These are phyloP conservation scores for Alca torda DNA, from an alignment of 2,797 vertebrate species.

Conservation along the genomic window DNA sequence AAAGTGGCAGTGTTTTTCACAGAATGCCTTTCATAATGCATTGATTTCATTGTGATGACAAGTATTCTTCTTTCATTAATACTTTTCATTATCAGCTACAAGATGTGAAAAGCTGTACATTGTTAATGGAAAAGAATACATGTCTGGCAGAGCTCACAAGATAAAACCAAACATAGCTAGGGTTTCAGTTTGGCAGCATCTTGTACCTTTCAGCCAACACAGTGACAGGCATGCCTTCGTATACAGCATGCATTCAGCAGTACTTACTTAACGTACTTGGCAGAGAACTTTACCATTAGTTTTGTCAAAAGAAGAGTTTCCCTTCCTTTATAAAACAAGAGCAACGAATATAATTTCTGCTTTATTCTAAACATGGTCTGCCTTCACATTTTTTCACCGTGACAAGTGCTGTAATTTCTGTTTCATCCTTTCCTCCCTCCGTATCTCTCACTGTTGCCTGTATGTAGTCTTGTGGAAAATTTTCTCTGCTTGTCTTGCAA, in stretches of 20 bases:
- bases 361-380: not conserved
- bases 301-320: not conserved
- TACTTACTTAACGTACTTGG: not conserved
- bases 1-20: not conserved
- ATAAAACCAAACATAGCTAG: not conserved
- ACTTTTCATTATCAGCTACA: not conserved
- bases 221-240: not conserved
- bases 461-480: slow-evolving; percentile 64
- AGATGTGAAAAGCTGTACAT: not conserved
- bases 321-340: not conserved
- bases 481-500: slow-evolving; percentile 60
- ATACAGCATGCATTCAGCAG: not conserved
- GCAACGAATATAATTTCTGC: not conserved
- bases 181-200: not conserved
- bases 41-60: not conserved
- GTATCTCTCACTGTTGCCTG: slow-evolving; percentile 29
- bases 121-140: not conserved
- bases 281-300: not conserved
- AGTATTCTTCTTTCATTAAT: not conserved
- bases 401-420: not conserved
- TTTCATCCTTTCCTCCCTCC: slow-evolving; percentile 26
- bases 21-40: not conserved
- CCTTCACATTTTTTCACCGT: not conserved
- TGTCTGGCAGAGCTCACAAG: not conserved
- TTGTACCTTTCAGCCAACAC: not conserved